Percentiles rank a stretch among this genome's conserved stretches.
Conservation (phyloP, 2,797 vertebrate genomes). For the Hyperoplus immaculatus region DNA sequence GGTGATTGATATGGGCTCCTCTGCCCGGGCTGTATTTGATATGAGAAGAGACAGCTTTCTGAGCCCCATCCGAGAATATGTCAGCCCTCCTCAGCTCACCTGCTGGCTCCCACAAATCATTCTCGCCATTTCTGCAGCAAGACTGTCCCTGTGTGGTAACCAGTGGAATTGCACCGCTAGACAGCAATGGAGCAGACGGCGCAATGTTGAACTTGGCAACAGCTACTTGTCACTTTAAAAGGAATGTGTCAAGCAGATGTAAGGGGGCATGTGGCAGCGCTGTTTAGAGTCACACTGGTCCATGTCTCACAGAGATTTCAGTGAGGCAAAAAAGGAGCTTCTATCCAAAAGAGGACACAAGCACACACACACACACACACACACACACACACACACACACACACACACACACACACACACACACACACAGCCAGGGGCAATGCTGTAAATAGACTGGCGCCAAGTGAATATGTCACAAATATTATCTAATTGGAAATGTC, state of each 20-base stretch:
- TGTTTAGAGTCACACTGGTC: constrained; percentile 4
- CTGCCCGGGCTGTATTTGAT: constrained; percentile 63
- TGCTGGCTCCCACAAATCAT: constrained; percentile 45
- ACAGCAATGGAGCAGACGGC: no score
- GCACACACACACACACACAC: not conserved
- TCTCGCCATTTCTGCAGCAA: constrained; percentile 52
- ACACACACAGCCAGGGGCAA: not conserved
- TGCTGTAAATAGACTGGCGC: constrained; percentile 1
- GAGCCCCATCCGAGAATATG: constrained; percentile 67
- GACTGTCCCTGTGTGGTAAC: constrained; percentile 73
- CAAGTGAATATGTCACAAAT: not conserved
- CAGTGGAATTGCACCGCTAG: constrained; percentile 29
- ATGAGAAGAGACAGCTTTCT: constrained; percentile 79
- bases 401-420: not conserved
- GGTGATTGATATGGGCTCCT: constrained; percentile 67
- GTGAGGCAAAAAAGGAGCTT: not conserved
- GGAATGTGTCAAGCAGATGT: constrained; percentile 13
- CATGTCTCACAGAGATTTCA: constrained; percentile 6
- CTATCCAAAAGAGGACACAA: not conserved
- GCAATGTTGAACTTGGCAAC: constrained; percentile 22
- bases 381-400: not conserved
- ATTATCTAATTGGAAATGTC: not conserved
- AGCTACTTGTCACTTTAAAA: constrained; percentile 33
- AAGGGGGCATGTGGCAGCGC: constrained; percentile 19
- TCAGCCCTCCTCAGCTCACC: constrained; percentile 73